These are phyloP conservation scores for Montipora capitata DNA, from an alignment of 92 coral and sea anemone genomes.

Conservation along the genomic window DNA sequence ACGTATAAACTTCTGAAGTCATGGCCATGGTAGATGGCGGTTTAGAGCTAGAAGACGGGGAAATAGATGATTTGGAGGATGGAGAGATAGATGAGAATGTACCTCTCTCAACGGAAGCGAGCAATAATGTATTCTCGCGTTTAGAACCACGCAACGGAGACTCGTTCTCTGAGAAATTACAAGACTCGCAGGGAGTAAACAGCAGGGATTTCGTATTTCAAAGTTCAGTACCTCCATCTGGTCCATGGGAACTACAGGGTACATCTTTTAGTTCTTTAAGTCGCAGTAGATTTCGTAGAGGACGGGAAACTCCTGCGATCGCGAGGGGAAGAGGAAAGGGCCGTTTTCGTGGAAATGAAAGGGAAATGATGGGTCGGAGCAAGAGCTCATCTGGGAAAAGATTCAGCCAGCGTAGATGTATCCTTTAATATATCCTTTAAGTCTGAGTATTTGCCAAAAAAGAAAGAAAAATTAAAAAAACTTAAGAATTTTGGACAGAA, in stretches of 20 bases:
- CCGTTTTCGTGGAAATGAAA: conserved; percentile 33
- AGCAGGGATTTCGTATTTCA: conserved; percentile 26
- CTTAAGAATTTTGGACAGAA: too few relatives aligned
- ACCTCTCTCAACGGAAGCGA: conserved; percentile 26
- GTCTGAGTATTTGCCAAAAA: neutral
- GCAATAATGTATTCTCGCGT: conserved; percentile 45
- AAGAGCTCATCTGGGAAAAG: conserved; percentile 8
- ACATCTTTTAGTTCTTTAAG: neutral
- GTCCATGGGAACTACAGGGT: conserved; percentile 20
- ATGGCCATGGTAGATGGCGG: conserved; percentile 50
- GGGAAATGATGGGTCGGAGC: conserved; percentile 28
- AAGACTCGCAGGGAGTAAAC: neutral
- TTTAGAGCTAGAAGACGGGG: conserved; percentile 95
- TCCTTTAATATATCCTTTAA: conserved; percentile 21
- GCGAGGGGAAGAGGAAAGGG: conserved; percentile 30
- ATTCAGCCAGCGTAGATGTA: conserved; percentile 27
- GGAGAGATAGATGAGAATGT: conserved; percentile 95
- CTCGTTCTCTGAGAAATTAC: neutral
- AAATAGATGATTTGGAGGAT: conserved; percentile 96
- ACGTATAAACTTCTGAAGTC: neutral
- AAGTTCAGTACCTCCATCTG: neutral
- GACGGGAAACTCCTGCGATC: neutral
- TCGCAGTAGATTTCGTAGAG: conserved; percentile 31
- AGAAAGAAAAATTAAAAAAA: too few relatives aligned
- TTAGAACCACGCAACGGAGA: conserved; percentile 33